Conservation (phyloP, 2,113 vertebrate species). For the Leucopternis melanops region DNA sequence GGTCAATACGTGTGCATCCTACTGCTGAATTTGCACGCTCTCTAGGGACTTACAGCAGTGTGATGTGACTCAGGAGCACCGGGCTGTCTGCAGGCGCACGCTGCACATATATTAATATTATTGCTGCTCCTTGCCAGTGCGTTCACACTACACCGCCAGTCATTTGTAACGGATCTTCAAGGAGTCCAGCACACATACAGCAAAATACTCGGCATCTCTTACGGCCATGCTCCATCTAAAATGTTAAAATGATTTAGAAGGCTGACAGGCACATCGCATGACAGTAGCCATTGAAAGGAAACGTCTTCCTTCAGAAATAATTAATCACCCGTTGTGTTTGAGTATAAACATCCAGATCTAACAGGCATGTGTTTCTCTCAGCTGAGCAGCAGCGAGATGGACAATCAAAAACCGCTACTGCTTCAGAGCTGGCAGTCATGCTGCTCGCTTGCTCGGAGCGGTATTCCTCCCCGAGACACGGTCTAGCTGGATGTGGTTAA, state of each 20-base stretch:
- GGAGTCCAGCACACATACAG: background rate
- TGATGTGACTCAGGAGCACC: background rate
- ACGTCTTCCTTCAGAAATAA: background rate
- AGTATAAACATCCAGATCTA: background rate
- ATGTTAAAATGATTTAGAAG: background rate
- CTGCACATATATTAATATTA: background rate
- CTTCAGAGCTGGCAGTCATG: background rate
- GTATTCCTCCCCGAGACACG: background rate
- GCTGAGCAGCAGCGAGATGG: background rate
- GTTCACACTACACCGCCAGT: background rate
- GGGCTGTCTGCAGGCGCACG: background rate
- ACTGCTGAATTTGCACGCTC: background rate
- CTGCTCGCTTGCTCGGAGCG: background rate
- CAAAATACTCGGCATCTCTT: accelerated
- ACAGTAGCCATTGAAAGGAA: background rate
- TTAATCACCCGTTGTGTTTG: background rate
- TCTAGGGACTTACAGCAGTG: background rate
- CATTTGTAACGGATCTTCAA: background rate
- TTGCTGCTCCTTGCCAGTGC: accelerated
- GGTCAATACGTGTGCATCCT: background rate
- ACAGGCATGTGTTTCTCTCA: background rate
- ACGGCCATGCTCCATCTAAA: background rate
- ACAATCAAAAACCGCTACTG: background rate
- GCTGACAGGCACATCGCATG: background rate
- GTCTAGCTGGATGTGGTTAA: background rate